These are phyloP conservation scores for Protonibea diacanthus DNA, from an alignment of 2,797 vertebrate genomes.

Conservation along the genomic window DNA sequence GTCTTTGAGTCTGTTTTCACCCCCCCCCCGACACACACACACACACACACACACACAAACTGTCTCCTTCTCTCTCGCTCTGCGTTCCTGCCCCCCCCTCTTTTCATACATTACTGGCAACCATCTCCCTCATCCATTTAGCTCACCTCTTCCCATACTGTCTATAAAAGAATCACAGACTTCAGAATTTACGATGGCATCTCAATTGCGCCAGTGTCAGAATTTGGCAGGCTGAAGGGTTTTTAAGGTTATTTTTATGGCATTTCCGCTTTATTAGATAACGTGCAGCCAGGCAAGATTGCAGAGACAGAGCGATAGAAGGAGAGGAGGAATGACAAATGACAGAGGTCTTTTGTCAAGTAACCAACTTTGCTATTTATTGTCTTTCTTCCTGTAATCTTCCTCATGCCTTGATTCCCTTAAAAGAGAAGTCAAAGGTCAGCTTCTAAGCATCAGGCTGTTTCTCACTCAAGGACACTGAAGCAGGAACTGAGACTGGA, in stretches of 20 bases:
- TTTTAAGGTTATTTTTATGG: conserved; percentile 76
- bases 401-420: neutral
- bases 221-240: conserved; percentile 72
- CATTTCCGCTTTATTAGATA: conserved; percentile 71
- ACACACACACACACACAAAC: too few relatives aligned
- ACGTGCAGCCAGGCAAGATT: conserved; percentile 50
- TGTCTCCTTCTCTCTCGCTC: neutral
- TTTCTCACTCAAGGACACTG: conserved; percentile 22
- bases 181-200: conserved; percentile 69
- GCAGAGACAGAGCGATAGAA: conserved; percentile 32
- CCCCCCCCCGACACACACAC: conserved; percentile 1
- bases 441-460: neutral
- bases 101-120: conserved; percentile 63
- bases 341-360: conserved; percentile 28
- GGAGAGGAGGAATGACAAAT: conserved; percentile 29
- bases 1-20: conserved; percentile 54
- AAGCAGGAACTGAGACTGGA: neutral
- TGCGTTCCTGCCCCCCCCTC: neutral
- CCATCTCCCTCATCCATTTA: conserved; percentile 63
- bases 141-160: conserved; percentile 64
- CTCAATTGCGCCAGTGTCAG: conserved; percentile 67
- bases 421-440: conserved; percentile 25
- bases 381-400: neutral
- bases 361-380: conserved; percentile 34
- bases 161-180: conserved; percentile 77